Conservation (phyloP, 2,797 vertebrate species). For the Kryptopterus vitreolus region DNA sequence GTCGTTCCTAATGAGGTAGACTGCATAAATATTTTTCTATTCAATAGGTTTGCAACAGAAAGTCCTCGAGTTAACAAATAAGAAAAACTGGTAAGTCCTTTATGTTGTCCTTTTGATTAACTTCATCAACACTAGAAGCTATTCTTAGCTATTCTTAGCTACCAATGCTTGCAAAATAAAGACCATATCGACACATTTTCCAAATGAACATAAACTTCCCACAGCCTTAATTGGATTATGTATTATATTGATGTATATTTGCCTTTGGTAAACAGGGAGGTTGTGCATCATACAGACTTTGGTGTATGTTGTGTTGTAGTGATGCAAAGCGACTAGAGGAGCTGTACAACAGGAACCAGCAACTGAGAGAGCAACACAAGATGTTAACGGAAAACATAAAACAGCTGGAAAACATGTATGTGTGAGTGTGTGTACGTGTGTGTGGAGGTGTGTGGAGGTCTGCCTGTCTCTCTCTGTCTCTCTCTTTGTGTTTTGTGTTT, state of each 20-base stretch:
- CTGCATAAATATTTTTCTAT: neutral
- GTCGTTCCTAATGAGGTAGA: too few species aligned
- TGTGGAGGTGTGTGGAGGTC: conserved; percentile 10
- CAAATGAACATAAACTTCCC: too few species aligned
- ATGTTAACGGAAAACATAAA: conserved; percentile 91
- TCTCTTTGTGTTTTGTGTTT: too few species aligned
- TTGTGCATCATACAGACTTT: neutral
- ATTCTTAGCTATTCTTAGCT: neutral
- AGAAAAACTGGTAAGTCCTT: conserved; percentile 87
- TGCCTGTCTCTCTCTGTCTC: too few species aligned
- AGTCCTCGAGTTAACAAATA: conserved; percentile 85
- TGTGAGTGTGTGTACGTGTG: neutral
- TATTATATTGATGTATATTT: too few species aligned
- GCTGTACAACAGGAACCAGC: conserved; percentile 90
- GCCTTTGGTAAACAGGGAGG: neutral
- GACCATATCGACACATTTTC: neutral
- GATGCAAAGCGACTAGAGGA: conserved; percentile 91
- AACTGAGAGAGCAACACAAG: conserved; percentile 90
- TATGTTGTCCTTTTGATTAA: neutral
- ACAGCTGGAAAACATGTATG: conserved; percentile 92
- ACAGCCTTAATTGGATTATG: neutral
- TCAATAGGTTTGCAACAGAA: conserved; percentile 85
- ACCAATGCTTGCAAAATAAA: neutral
- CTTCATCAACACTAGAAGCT: neutral
- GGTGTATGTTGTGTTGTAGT: conserved; percentile 64